Percentiles rank a stretch among this genome's conserved stretches.
Evolutionary conservation across 53 echinoderm and acorn worm genomes (phyloP).

Genomic region (Echinometra lucunter): DNA sequence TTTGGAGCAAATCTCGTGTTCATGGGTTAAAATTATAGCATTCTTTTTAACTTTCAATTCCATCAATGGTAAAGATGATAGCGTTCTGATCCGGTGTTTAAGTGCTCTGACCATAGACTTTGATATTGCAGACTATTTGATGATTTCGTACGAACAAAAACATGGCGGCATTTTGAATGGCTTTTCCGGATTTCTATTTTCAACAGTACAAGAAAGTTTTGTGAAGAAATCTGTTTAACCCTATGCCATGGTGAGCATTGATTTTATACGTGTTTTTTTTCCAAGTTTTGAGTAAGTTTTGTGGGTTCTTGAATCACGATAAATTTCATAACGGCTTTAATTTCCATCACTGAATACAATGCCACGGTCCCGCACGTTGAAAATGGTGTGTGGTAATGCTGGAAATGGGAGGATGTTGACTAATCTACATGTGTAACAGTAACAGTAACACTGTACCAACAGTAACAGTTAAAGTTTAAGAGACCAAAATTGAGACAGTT

Average conservation of each 20-base stretch:
- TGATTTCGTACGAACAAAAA: background rate
- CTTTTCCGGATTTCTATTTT: background rate
- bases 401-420: background rate
- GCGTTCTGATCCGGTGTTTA: no score
- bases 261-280: background rate
- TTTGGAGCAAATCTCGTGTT: no score
- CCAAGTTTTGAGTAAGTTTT: background rate
- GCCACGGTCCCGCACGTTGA: background rate
- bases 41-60: no score
- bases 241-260: background rate
- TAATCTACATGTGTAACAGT: no score
- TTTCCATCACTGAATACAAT: background rate
- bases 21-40: no score
- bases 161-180: conserved; percentile 14
- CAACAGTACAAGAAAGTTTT: background rate
- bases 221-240: background rate
- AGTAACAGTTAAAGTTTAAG: no score
- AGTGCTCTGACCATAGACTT: no score
- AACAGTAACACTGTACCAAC: no score
- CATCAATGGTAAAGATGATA: no score
- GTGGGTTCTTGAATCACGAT: background rate
- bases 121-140: background rate
- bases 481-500: no score
- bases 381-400: background rate
- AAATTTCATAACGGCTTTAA: background rate